Percentiles rank a stretch among this genome's conserved stretches.
phyloP scores from a whole-genome alignment of 2,888 invertebrate species.

The Lomographa bimaculata region DNA sequence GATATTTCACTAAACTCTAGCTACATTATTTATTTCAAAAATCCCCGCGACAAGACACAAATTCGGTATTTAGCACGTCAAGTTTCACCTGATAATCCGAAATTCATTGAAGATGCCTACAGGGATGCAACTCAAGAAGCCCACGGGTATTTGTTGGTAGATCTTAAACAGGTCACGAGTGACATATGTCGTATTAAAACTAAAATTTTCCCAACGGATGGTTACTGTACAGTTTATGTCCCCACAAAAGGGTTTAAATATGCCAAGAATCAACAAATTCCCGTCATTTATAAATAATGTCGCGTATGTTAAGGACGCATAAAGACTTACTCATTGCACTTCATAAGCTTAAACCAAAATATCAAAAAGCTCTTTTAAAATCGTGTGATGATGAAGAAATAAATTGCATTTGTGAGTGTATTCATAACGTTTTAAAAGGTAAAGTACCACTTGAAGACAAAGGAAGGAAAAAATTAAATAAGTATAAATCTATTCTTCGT shows the following conservation, averaged over 20 bases:
- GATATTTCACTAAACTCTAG: constrained; percentile 33
- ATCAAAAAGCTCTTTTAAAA: constrained; percentile 31
- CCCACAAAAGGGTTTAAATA: constrained; percentile 30
- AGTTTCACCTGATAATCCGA: constrained; percentile 34
- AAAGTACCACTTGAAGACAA: constrained; percentile 11
- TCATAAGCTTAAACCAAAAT: constrained; percentile 14
- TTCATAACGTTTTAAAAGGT: constrained; percentile 23
- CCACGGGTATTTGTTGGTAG: constrained; percentile 39
- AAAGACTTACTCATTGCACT: constrained; percentile 5
- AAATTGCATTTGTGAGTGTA: constrained; percentile 37
- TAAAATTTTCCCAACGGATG: constrained; percentile 3
- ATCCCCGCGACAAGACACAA: constrained; percentile 37
- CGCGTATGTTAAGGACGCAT: constrained; percentile 16
- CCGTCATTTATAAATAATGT: constrained; percentile 32
- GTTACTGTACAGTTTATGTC: not conserved
- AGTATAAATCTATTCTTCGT: constrained; percentile 6
- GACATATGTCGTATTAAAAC: constrained; percentile 15
- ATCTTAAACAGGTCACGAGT: constrained; percentile 34
- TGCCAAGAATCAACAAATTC: constrained; percentile 21
- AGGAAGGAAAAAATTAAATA: constrained; percentile 5
- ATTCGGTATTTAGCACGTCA: constrained; percentile 34
- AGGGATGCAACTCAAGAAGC: constrained; percentile 36
- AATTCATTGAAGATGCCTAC: constrained; percentile 37
- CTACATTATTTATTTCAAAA: constrained; percentile 39
- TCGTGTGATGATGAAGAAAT: constrained; percentile 32